These are phyloP conservation scores for Melanostigma gelatinosum DNA, from an alignment of 2,113 vertebrate species.

Conservation along the genomic window DNA sequence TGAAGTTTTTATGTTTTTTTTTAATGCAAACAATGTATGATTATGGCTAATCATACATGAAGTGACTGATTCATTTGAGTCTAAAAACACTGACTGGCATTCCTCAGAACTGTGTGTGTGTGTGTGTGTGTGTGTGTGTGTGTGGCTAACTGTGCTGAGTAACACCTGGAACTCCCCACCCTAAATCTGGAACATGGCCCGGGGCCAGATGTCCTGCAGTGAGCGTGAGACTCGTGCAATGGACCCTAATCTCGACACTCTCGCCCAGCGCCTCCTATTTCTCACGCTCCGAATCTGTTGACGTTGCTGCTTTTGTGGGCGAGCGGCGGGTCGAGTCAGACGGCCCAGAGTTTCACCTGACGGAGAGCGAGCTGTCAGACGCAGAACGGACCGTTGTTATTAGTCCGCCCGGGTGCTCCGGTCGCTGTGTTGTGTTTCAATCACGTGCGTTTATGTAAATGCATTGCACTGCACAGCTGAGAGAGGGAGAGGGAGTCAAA, in stretches of 20 bases:
- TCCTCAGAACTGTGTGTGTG: conserved; percentile 3
- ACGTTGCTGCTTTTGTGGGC: conserved; percentile 47
- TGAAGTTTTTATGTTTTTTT: neutral
- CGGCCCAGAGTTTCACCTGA: conserved; percentile 40
- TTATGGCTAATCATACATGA: neutral
- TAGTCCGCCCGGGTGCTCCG: conserved; percentile 46
- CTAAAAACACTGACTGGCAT: neutral
- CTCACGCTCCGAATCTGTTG: conserved; percentile 66
- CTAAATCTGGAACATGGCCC: conserved; percentile 73
- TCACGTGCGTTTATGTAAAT: conserved; percentile 66
- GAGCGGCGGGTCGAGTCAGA: conserved; percentile 15
- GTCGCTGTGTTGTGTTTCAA: conserved; percentile 32
- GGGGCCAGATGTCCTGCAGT: conserved; percentile 68
- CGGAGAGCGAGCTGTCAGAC: conserved; percentile 58
- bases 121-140: neutral
- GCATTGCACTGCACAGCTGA: conserved; percentile 42
- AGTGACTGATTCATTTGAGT: neutral
- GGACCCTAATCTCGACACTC: conserved; percentile 72
- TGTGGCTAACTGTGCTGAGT: conserved; percentile 64
- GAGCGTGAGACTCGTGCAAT: conserved; percentile 71
- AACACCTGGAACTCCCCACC: conserved; percentile 73
- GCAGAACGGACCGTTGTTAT: conserved; percentile 37
- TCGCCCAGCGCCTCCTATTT: conserved; percentile 62
- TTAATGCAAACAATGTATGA: neutral
- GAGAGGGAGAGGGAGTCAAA: conserved; percentile 16